Conservation (phyloP, 2,113 vertebrate species). For the Ammospiza nelsoni region DNA sequence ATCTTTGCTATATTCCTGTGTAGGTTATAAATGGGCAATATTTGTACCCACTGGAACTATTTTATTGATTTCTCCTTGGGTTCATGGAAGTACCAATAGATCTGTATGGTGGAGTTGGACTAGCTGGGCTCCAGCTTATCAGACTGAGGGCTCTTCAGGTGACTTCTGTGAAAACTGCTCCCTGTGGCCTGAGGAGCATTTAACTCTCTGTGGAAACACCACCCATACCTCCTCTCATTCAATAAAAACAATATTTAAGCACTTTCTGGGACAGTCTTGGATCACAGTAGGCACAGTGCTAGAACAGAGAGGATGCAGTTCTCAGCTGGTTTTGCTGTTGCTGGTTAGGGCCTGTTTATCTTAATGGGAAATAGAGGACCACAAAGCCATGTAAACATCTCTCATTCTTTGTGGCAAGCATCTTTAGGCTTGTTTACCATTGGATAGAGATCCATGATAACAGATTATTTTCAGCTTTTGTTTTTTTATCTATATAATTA, state of each 20-base stretch:
- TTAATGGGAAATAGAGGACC: neutral
- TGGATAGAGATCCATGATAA: neutral
- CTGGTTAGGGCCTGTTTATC: neutral
- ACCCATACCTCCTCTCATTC: neutral
- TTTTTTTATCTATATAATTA: neutral
- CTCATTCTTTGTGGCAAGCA: neutral
- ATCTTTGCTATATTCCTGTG: neutral
- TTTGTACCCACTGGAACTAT: neutral
- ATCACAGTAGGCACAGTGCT: neutral
- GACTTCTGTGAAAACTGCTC: neutral
- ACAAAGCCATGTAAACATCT: neutral
- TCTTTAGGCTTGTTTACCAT: neutral
- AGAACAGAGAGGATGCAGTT: neutral
- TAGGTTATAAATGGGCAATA: neutral
- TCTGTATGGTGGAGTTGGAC: neutral
- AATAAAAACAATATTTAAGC: neutral
- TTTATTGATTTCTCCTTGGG: neutral
- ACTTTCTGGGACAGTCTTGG: neutral
- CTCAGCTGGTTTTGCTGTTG: neutral
- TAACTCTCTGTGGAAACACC: neutral
- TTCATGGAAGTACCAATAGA: neutral
- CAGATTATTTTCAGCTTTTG: neutral
- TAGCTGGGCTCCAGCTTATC: neutral
- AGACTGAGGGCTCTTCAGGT: accelerated
- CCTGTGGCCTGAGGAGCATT: neutral